Percentiles rank a stretch among this genome's conserved stretches.
These are phyloP conservation scores for Tapera naevia DNA, from an alignment of 2,797 vertebrate genomes.

Conservation along the genomic window DNA sequence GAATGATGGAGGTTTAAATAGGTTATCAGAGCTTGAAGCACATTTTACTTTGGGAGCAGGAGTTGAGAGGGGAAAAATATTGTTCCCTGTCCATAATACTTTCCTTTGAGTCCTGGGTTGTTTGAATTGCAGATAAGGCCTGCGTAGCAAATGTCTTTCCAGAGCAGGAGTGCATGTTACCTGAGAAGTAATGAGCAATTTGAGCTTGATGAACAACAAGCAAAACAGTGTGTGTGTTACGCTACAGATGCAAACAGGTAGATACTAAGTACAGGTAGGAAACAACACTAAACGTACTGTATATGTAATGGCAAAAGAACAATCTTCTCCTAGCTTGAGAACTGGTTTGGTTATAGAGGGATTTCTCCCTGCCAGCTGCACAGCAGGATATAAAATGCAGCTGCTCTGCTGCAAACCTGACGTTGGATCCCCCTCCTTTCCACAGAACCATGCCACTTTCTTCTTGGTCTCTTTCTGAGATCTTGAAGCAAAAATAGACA, in stretches of 20 bases:
- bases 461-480: background rate
- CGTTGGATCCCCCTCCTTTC: background rate
- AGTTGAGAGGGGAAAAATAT: background rate
- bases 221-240: background rate
- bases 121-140: background rate
- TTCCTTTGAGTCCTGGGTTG: background rate
- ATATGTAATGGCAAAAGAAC: background rate
- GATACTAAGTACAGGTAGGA: background rate
- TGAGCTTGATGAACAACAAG: background rate
- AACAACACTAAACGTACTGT: background rate
- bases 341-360: background rate
- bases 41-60: background rate
- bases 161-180: background rate
- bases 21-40: background rate
- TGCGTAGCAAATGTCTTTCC: background rate
- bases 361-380: background rate
- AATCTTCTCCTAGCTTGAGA: background rate
- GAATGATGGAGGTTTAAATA: background rate
- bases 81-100: background rate
- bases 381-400: background rate
- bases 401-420: background rate
- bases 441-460: rapidly evolving
- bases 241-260: background rate
- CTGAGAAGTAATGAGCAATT: background rate
- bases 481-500: background rate